These are phyloP conservation scores for Arizona elegans DNA, from an alignment of 2,113 vertebrate genomes.

Conservation along the genomic window DNA sequence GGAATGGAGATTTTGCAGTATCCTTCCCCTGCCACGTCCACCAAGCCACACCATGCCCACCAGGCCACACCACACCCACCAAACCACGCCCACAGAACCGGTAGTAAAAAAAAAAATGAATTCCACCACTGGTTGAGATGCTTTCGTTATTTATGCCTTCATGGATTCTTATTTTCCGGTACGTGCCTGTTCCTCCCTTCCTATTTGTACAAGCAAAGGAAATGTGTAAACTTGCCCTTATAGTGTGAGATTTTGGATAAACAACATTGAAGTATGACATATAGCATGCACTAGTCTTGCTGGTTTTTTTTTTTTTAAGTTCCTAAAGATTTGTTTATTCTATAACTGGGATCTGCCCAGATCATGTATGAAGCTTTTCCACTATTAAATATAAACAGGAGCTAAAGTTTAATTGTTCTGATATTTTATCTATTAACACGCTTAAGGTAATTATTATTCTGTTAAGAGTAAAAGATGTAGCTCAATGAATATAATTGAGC, in stretches of 20 bases:
- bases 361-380: neutral
- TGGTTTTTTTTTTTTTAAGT: neutral
- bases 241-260: neutral
- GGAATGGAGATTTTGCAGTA: too few relatives aligned
- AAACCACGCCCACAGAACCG: too few relatives aligned
- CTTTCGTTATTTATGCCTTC: neutral
- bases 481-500: too few relatives aligned
- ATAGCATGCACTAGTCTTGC: neutral
- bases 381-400: neutral
- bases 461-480: too few relatives aligned
- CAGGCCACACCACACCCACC: too few relatives aligned
- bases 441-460: too few relatives aligned
- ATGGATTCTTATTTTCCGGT: neutral
- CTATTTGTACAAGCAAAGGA: neutral
- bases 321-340: neutral
- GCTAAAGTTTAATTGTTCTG: neutral
- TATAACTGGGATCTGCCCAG: neutral
- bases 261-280: neutral
- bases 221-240: neutral
- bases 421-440: neutral
- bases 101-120: too few relatives aligned
- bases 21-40: too few relatives aligned
- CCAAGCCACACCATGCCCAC: too few relatives aligned
- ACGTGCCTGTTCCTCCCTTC: neutral
- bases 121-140: neutral